Conservation (phyloP, 64 coral and sea anemone species). For the Hydrozoanthus tunicans region DNA sequence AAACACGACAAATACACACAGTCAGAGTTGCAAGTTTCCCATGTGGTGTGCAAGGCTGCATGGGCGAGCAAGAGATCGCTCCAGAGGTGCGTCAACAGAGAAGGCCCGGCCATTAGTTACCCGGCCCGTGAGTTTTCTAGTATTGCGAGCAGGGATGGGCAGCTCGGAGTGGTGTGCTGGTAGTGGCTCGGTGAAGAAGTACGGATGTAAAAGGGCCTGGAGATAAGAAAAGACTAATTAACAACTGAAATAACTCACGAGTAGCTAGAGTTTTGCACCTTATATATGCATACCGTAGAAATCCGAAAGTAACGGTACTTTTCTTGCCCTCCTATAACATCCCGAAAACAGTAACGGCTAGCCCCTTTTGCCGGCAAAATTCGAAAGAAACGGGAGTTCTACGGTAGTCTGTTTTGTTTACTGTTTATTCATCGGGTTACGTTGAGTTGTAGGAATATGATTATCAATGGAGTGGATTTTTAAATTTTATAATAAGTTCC, state of each 20-base stretch:
- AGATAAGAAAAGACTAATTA: not conserved
- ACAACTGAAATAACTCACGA: not conserved
- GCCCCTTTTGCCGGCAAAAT: too few species aligned
- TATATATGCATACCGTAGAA: not conserved
- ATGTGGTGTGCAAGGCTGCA: slow-evolving; percentile 49
- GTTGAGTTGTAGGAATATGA: too few species aligned
- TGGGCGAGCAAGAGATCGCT: slow-evolving; percentile 67
- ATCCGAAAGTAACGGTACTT: not conserved
- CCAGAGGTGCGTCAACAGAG: slow-evolving; percentile 74
- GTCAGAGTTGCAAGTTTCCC: slow-evolving; percentile 43
- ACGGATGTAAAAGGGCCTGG: slow-evolving; percentile 95
- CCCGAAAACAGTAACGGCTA: too few species aligned
- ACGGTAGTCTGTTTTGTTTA: too few species aligned
- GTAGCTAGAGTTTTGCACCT: too few species aligned
- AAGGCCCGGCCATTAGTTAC: slow-evolving; percentile 61
- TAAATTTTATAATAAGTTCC: too few species aligned
- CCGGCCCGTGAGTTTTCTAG: slow-evolving; percentile 69
- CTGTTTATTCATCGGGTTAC: too few species aligned
- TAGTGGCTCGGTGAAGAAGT: slow-evolving; percentile 97
- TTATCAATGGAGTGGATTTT: too few species aligned
- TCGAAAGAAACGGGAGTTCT: too few species aligned
- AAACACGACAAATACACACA: not conserved
- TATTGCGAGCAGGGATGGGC: slow-evolving; percentile 91
- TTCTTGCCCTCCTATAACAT: too few species aligned
- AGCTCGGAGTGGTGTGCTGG: slow-evolving; percentile 98